Evolutionary conservation across 2,888 invertebrate species (phyloP).

Genomic region (Chelonus formosanus): DNA sequence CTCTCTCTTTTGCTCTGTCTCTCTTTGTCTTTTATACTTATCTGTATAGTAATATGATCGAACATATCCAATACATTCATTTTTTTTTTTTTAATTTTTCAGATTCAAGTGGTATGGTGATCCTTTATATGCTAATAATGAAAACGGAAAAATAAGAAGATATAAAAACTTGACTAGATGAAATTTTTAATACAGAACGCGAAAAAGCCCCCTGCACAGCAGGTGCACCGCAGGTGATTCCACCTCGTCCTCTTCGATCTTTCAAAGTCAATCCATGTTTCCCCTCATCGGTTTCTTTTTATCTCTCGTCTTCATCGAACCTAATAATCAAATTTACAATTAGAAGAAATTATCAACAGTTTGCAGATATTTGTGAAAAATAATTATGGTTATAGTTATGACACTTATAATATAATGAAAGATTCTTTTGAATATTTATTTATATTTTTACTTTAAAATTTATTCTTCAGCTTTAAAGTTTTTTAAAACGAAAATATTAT

Average conservation of each 20-base stretch:
- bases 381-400: too few relatives aligned
- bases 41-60: too few relatives aligned
- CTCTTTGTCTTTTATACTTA: too few relatives aligned
- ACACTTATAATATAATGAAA: too few relatives aligned
- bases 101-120: neutral
- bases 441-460: too few relatives aligned
- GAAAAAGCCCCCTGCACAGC: conserved; percentile 64
- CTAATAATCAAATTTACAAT: conserved; percentile 1
- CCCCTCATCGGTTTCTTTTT: conserved; percentile 35
- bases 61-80: too few relatives aligned
- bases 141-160: conserved; percentile 42
- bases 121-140: conserved; percentile 14
- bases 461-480: too few relatives aligned
- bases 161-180: neutral
- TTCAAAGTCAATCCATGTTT: neutral
- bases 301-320: conserved; percentile 9
- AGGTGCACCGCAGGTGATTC: conserved; percentile 65
- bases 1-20: neutral
- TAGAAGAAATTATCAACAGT: neutral
- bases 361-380: too few relatives aligned
- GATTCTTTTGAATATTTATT: too few relatives aligned
- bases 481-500: too few relatives aligned
- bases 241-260: conserved; percentile 20
- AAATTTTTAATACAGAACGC: conserved; percentile 20
- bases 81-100: too few relatives aligned